Evolutionary conservation across 1,140 invertebrate species (phyloP).

Genomic region (Pseudomyrmex concolor): DNA sequence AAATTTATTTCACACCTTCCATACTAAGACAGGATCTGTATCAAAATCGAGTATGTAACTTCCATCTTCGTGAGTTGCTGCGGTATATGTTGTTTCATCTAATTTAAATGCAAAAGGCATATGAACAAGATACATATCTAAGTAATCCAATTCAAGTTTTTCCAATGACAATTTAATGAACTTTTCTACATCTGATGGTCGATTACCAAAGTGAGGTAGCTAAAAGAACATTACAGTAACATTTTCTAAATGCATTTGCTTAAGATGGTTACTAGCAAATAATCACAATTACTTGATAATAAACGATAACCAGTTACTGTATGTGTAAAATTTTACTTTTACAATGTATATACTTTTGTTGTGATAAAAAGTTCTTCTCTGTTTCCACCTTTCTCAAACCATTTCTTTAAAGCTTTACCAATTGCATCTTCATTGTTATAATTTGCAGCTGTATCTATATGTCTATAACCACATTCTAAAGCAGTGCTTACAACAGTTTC

Average conservation of each 20-base stretch:
- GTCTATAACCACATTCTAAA: slow-evolving; percentile 88
- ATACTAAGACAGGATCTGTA: slow-evolving; percentile 89
- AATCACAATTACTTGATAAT: slow-evolving; percentile 7
- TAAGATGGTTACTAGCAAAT: slow-evolving; percentile 13
- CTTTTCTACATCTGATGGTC: slow-evolving; percentile 89
- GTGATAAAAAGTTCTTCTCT: slow-evolving; percentile 93
- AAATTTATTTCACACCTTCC: slow-evolving; percentile 86
- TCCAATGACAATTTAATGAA: slow-evolving; percentile 90
- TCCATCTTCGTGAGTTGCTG: slow-evolving; percentile 86
- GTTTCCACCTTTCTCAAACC: slow-evolving; percentile 89
- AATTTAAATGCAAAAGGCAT: slow-evolving; percentile 89
- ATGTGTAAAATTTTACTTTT: not conserved
- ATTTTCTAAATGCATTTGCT: slow-evolving; percentile 37
- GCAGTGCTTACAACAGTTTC: slow-evolving; percentile 89
- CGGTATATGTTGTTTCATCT: slow-evolving; percentile 83
- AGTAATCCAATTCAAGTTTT: slow-evolving; percentile 91
- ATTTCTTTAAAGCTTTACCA: slow-evolving; percentile 90
- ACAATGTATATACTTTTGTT: slow-evolving; percentile 87
- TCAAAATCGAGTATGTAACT: slow-evolving; percentile 87
- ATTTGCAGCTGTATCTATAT: slow-evolving; percentile 93
- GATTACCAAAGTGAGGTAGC: slow-evolving; percentile 88
- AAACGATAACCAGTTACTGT: not conserved
- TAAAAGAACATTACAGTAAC: slow-evolving; percentile 74
- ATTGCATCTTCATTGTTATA: slow-evolving; percentile 94
- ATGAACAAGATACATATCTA: slow-evolving; percentile 95